phyloP scores from a whole-genome alignment of 2,113 vertebrate genomes.

The Mellivora capensis region DNA sequence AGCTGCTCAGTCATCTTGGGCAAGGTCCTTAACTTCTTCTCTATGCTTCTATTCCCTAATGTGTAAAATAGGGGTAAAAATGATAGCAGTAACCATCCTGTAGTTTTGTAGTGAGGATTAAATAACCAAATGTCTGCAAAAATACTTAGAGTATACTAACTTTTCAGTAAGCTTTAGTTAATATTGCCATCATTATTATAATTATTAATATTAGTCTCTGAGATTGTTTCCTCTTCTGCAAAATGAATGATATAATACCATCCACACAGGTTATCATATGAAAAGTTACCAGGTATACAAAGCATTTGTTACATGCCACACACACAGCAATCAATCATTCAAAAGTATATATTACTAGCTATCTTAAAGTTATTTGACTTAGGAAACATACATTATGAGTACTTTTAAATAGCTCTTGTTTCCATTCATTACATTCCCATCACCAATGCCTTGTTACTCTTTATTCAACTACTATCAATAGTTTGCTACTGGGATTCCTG shows the following conservation, averaged over 20 bases:
- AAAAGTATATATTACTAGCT: not conserved
- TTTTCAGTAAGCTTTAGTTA: not conserved
- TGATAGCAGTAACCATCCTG: not conserved
- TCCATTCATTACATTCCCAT: not conserved
- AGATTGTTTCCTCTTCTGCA: not conserved
- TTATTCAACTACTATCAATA: not conserved
- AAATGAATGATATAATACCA: not conserved
- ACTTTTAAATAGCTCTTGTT: not conserved
- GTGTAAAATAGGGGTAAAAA: not conserved
- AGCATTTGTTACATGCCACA: not conserved
- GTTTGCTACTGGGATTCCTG: not conserved
- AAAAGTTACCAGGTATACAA: not conserved
- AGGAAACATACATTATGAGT: not conserved
- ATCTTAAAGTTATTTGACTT: not conserved
- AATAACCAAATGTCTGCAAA: not conserved
- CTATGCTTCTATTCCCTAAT: not conserved
- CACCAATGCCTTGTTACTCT: not conserved
- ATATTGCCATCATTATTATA: not conserved
- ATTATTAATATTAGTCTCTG: not conserved
- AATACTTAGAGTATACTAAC: not conserved
- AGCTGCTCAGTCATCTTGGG: not conserved
- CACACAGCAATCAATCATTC: not conserved
- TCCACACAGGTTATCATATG: not conserved
- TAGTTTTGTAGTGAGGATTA: not conserved
- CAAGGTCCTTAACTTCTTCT: not conserved